Evolutionary conservation across 2,113 vertebrate species (phyloP).

Genomic region (Eulemur macaco): DNA sequence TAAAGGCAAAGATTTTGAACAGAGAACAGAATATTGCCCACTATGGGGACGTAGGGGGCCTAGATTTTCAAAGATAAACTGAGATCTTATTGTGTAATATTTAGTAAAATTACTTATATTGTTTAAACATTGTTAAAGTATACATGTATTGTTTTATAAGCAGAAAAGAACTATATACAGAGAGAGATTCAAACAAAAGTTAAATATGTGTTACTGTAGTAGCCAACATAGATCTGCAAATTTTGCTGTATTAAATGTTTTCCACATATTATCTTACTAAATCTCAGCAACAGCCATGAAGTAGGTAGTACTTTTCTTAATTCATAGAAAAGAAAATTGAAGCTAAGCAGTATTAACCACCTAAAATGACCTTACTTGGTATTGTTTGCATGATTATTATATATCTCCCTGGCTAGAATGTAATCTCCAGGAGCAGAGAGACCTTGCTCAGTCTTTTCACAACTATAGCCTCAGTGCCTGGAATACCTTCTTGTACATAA

Average conservation of each 20-base stretch:
- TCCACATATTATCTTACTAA: background rate
- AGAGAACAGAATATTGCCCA: constrained; percentile 37
- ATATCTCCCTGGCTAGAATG: background rate
- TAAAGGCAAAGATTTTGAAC: constrained; percentile 51
- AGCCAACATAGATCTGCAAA: background rate
- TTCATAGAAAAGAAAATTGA: background rate
- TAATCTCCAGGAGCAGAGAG: background rate
- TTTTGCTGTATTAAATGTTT: background rate
- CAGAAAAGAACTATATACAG: background rate
- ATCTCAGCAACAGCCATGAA: background rate
- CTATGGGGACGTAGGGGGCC: background rate
- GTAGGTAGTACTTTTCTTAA: background rate
- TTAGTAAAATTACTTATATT: background rate
- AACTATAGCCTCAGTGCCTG: background rate
- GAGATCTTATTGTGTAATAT: background rate
- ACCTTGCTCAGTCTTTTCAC: background rate
- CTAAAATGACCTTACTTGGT: background rate
- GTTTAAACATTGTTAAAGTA: constrained; percentile 32
- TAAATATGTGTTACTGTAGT: background rate
- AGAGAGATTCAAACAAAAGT: background rate
- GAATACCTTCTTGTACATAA: background rate
- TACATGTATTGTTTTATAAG: background rate
- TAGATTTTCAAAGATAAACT: constrained; percentile 46
- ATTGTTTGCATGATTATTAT: background rate
- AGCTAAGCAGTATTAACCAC: background rate